These are phyloP conservation scores for Clistopyga incitator DNA, from an alignment of 2,888 invertebrate species.

Conservation along the genomic window DNA sequence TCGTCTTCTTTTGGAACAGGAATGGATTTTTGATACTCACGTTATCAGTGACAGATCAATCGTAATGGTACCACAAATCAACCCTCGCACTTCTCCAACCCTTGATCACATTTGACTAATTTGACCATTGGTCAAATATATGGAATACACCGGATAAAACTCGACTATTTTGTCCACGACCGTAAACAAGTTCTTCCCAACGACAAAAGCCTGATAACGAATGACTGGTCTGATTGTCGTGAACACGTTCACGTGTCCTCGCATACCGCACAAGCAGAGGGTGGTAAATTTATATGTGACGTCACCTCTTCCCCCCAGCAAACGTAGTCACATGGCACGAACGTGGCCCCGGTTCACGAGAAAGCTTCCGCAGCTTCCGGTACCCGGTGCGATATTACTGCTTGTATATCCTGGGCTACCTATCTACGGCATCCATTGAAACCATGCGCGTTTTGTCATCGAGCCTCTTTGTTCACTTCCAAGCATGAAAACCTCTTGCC, in stretches of 20 bases:
- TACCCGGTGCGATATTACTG: constrained; percentile 60
- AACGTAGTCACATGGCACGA: constrained; percentile 40
- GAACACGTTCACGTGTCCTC: constrained; percentile 28
- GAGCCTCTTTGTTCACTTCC: constrained; percentile 80
- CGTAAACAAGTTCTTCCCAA: constrained; percentile 3
- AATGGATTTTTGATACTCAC: too few species aligned
- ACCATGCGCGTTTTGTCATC: constrained; percentile 81
- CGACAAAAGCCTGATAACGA: constrained; percentile 45
- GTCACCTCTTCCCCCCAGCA: constrained; percentile 27
- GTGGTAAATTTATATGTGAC: constrained; percentile 58
- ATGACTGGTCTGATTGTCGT: constrained; percentile 35
- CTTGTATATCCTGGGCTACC: constrained; percentile 45
- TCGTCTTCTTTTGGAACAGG: too few species aligned
- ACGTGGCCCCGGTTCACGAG: constrained; percentile 46
- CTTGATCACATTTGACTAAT: too few species aligned
- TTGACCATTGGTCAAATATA: neutral
- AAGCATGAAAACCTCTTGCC: constrained; percentile 76
- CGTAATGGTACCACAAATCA: too few species aligned
- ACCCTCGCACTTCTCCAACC: too few species aligned
- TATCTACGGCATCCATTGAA: constrained; percentile 74
- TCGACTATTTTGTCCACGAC: neutral
- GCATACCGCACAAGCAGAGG: constrained; percentile 16
- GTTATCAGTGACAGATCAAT: too few species aligned
- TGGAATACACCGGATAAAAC: neutral
- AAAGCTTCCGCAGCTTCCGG: constrained; percentile 39